Evolutionary conservation across 2,888 invertebrate genomes (phyloP), one percentile per base, ranked within the genome.

Genomic region (Nowickia ferox): DNA sequence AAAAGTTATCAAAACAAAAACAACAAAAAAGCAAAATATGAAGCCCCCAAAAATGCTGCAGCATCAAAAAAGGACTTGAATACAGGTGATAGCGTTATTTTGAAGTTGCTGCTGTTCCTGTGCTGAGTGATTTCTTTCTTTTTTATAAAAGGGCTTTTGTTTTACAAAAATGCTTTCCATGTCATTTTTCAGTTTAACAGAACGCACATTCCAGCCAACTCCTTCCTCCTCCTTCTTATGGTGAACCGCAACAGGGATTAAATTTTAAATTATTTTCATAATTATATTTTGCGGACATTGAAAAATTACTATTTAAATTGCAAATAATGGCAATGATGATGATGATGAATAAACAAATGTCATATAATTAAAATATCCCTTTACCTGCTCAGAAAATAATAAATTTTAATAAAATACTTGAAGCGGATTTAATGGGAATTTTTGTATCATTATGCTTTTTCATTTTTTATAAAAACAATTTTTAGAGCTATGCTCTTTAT

Each of bases 231-330:
- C 17, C 13, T 57, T 42, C 9, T 30, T 11, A 17, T 9, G 30
- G 13, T 44, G 53, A 30, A 44, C 9, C 40, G 0, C 13, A n/a
- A 42, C 55, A 55, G 42, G 65, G 40, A 44, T 65, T 75, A 78
- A 79, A 82, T 87, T 81, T 84, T 74, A 82, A 71, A 78, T 82
- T 74, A 84, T 83, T 87, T 87, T 84, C 83, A 71, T 84, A 82
- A 82, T 84, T 75, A 74, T 71, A 84, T 84, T 80, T 80, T 74
- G 68, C 77, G 77, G 78, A 78, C 77, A 86, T 86, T 86, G 86
- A 86, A 86, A 86, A 83, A 86, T 86, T 86, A 83, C 86, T 19
- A 79, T 71, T 76, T 86, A 83, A 86, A 79, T 86, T 76, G 71
- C 76, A 66, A 83, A 86, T 86, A 76, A 83, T 68, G 71, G 17